Percentiles rank a stretch among this genome's conserved stretches.
These are phyloP conservation scores for Pampus argenteus DNA, from an alignment of 2,797 vertebrate genomes.

Conservation along the genomic window DNA sequence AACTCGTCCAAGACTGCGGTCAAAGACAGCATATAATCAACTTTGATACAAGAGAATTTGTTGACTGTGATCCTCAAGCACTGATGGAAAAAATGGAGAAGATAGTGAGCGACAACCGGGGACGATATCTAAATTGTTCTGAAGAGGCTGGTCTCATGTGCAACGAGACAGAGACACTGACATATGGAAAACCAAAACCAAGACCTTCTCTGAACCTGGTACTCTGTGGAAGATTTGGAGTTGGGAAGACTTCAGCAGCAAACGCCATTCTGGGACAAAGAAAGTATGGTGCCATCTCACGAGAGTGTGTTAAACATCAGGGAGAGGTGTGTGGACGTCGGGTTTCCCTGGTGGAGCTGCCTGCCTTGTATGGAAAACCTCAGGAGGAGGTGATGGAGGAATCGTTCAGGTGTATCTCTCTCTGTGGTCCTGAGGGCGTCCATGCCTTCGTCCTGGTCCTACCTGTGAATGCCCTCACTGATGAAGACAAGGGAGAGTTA, in stretches of 20 bases:
- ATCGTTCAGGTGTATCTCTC: neutral
- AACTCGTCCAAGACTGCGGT: constrained; percentile 34
- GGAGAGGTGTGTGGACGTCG: constrained; percentile 11
- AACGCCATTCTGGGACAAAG: constrained; percentile 19
- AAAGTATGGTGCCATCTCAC: neutral
- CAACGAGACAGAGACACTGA: neutral
- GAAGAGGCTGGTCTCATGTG: neutral
- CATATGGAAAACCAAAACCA: neutral
- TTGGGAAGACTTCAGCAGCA: constrained; percentile 14
- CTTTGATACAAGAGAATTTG: neutral
- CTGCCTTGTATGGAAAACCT: constrained; percentile 30
- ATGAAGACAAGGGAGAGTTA: constrained; percentile 60
- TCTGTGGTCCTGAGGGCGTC: neutral
- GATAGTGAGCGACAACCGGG: constrained; percentile 11
- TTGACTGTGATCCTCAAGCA: neutral
- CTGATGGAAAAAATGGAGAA: constrained; percentile 45
- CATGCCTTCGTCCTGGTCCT: constrained; percentile 59
- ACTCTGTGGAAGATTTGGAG: constrained; percentile 26
- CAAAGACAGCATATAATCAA: constrained; percentile 15
- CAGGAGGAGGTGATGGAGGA: neutral
- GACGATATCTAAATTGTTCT: constrained; percentile 32
- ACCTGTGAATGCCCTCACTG: constrained; percentile 24
- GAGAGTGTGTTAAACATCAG: constrained; percentile 19
- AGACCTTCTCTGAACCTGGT: constrained; percentile 40
- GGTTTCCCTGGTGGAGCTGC: constrained; percentile 46